phyloP scores from a whole-genome alignment of 2,113 vertebrate species.

The Gallinago jamesoni region DNA sequence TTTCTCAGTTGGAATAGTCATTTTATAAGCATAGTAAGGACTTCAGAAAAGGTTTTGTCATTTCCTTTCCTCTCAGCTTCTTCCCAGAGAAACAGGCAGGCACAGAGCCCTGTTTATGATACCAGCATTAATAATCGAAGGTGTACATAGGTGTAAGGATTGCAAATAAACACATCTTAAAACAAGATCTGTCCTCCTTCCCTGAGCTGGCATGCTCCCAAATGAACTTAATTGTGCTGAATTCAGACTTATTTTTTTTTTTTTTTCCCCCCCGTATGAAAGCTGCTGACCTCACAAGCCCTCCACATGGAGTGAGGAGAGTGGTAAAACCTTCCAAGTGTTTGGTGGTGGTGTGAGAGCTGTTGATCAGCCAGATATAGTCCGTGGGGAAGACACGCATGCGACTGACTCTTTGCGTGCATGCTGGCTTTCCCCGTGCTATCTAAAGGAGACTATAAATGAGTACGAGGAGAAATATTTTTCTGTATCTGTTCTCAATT shows the following conservation, averaged over 20 bases:
- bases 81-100: not conserved
- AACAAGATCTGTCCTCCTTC: slow-evolving; percentile 13
- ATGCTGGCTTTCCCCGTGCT: not conserved
- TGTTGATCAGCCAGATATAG: not conserved
- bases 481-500: not conserved
- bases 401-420: rapidly evolving
- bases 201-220: not conserved
- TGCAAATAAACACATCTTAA: slow-evolving; percentile 55
- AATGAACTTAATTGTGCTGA: not conserved
- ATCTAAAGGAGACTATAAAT: not conserved
- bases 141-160: not conserved
- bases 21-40: slow-evolving; percentile 11
- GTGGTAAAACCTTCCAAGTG: not conserved
- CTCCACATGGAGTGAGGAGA: not conserved
- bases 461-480: not conserved
- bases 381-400: not conserved
- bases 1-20: slow-evolving; percentile 1
- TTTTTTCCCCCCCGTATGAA: not conserved
- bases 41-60: not conserved
- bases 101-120: not conserved
- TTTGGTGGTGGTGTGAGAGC: not conserved
- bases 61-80: slow-evolving; percentile 9
- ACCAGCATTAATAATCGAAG: not conserved
- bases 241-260: not conserved
- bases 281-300: slow-evolving; percentile 2